Percentiles rank a stretch among this genome's conserved stretches.
phyloP scores from a whole-genome alignment of 2,797 vertebrate species.

The Scyliorhinus canicula region DNA sequence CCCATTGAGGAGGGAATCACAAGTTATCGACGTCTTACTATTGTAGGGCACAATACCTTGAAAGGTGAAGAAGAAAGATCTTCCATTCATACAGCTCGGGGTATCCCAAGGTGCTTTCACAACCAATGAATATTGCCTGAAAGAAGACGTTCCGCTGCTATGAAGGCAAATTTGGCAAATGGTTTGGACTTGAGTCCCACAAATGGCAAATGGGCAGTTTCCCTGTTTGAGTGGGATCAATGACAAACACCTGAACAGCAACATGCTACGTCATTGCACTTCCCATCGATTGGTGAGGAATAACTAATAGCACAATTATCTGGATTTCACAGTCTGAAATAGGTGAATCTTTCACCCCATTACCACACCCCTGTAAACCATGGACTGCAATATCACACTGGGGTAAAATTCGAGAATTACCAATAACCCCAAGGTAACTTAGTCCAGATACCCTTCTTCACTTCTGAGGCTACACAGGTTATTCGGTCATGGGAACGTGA shows the following conservation, averaged over 20 bases:
- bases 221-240: neutral
- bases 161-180: neutral
- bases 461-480: neutral
- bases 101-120: neutral
- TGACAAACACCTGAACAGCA: neutral
- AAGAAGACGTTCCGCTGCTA: neutral
- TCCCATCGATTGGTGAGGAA: neutral
- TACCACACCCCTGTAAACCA: neutral
- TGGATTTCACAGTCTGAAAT: neutral
- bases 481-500: neutral
- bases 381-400: neutral
- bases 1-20: neutral
- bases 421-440: neutral
- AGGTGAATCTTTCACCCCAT: neutral
- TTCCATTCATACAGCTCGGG: neutral
- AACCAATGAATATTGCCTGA: neutral
- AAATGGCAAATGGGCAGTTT: neutral
- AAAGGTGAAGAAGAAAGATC: neutral
- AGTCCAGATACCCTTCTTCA: neutral
- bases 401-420: neutral
- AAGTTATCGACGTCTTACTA: neutral
- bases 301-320: neutral
- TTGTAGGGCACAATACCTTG: neutral
- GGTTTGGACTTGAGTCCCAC: neutral
- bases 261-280: neutral